Evolutionary conservation across 2,113 vertebrate species (phyloP), one percentile per base, ranked within the genome.

Genomic region (Salminus brasiliensis): DNA sequence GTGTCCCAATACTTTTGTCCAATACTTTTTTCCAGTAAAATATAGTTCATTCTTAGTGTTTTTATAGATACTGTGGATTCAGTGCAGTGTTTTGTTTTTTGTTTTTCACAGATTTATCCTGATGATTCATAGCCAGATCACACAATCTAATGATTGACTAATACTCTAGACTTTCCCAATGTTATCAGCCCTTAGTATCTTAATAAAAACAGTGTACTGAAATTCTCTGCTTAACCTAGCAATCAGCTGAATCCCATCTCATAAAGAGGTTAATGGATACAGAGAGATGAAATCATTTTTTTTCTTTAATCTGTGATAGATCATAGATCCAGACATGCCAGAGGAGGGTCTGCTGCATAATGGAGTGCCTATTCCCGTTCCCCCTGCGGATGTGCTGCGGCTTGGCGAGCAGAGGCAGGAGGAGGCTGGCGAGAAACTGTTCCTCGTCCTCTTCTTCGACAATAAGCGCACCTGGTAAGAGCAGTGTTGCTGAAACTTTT

Each of bases 361-460:
- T 0, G 98, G 98, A 0, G 95, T 99, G 29, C 97, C 98, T 84
- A 99, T 99, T 84, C 98, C 98, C 0, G 96, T 98, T 10, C 98
- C 98, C 2, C 98, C 98, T 0, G 79, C 96, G 89, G 97, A 98
- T 23, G 98, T 99, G 59, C 89, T 99, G 79, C 92, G 86, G 66
- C 76, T 99, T 88, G 97, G 97, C 32, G 96, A 98, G 86, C 95
- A 96, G 92, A 95, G 93, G 83, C 96, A 97, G 89, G 93, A 92
- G 75, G 97, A 99, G 85, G 92, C 93, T 65, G 88, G 85, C 7
- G 95, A 96, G 87, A 96, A 94, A 81, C 97, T 99, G 86, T 99
- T 95, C 91, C 94, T 99, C 81, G 97, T 99, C 89, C 96, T 99
- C 82, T 99, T 99, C 92, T 99, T 99, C 87, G 98, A 99, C 93